These are phyloP conservation scores for Rhinichthys osculus DNA, from an alignment of 2,797 vertebrate species.

Conservation along the genomic window DNA sequence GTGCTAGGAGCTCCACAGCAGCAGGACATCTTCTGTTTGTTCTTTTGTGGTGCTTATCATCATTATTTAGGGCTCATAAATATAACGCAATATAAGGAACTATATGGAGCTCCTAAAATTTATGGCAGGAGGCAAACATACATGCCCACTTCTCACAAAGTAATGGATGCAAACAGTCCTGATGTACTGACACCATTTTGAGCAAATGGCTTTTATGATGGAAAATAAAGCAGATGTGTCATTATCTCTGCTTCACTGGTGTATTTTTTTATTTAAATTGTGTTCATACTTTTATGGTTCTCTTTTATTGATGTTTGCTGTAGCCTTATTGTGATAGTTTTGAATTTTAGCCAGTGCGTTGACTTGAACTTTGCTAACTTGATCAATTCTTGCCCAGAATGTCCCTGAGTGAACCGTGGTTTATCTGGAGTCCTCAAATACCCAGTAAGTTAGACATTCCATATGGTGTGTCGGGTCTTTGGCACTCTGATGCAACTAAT, in stretches of 20 bases:
- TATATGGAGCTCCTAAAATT: slow-evolving; percentile 42
- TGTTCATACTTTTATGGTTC: slow-evolving; percentile 43
- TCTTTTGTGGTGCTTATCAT: slow-evolving; percentile 28
- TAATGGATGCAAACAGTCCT: slow-evolving; percentile 42
- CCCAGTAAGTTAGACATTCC: neutral
- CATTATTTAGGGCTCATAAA: slow-evolving; percentile 43
- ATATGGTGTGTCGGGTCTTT: slow-evolving; percentile 19
- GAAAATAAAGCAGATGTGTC: slow-evolving; percentile 55
- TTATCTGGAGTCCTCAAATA: slow-evolving; percentile 27
- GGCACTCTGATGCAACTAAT: neutral
- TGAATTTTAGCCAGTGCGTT: neutral
- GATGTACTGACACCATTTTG: slow-evolving; percentile 40
- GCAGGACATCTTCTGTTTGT: slow-evolving; percentile 29
- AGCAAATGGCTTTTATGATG: slow-evolving; percentile 44
- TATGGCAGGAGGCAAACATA: slow-evolving; percentile 43
- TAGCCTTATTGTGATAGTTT: neutral
- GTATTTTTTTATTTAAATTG: slow-evolving; percentile 21
- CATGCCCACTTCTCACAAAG: slow-evolving; percentile 41
- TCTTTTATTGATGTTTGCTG: slow-evolving; percentile 28
- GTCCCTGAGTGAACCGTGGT: neutral
- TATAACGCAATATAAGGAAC: slow-evolving; percentile 9
- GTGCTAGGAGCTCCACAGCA: neutral
- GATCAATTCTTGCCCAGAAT: neutral
- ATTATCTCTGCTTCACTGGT: slow-evolving; percentile 36
- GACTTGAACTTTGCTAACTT: neutral